Evolutionary conservation across 1,140 invertebrate genomes (phyloP).

Genomic region (Musca vetustissima): DNA sequence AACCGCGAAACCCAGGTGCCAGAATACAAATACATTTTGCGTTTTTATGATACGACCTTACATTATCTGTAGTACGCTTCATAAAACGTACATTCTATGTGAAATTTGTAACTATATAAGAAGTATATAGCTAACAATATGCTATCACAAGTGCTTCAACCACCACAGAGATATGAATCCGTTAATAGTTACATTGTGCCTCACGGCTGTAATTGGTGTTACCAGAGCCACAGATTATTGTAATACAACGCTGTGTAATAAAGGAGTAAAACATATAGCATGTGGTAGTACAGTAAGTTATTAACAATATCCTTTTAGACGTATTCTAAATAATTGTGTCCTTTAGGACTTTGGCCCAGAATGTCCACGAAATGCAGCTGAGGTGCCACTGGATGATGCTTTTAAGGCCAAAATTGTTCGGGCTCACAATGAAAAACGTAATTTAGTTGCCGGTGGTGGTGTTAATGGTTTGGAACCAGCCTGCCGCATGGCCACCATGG

Average conservation of each 20-base stretch:
- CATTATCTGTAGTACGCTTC: too few relatives aligned
- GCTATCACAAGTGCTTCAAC: too few relatives aligned
- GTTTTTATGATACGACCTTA: too few relatives aligned
- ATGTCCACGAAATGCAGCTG: not conserved
- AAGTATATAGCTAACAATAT: too few relatives aligned
- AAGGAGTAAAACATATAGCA: not conserved
- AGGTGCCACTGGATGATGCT: not conserved
- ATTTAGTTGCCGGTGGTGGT: slow-evolving; percentile 13
- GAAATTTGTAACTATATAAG: too few relatives aligned
- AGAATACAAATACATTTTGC: too few relatives aligned
- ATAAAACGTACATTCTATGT: too few relatives aligned
- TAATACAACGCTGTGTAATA: slow-evolving; percentile 33
- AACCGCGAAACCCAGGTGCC: too few relatives aligned
- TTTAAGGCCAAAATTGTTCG: not conserved
- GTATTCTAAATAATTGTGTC: not conserved
- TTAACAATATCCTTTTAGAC: not conserved
- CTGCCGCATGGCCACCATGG: slow-evolving; percentile 20
- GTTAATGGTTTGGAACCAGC: slow-evolving; percentile 4
- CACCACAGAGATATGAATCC: not conserved
- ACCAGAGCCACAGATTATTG: slow-evolving; percentile 8
- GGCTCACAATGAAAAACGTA: slow-evolving; percentile 24
- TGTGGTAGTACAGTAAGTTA: not conserved
- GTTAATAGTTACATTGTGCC: not conserved
- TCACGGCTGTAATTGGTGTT: not conserved
- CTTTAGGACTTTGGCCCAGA: not conserved